Base-by-base conservation (phyloP, 2,797 vertebrate genomes). In the Yasuhikotakia modesta region DNA sequence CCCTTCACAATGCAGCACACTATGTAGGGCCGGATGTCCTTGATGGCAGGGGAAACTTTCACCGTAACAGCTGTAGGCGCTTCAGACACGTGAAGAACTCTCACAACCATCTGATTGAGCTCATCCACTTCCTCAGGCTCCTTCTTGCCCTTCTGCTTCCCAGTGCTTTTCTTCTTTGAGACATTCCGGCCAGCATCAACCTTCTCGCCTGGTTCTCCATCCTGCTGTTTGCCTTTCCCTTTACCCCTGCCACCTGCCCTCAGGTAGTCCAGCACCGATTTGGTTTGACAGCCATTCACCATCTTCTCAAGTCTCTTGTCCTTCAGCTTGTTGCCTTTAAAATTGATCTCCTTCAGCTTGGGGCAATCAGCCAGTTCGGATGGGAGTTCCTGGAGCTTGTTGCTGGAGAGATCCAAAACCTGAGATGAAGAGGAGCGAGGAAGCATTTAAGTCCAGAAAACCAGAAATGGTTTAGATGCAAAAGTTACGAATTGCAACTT, bases 241-340 rank as follows among this genome's bases (percentile, higher is more conserved):
- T 90, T 85, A 0, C 94, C 95, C 0, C 95, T 90, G 16, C 94
- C 94, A 0, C 95, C 91, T 0, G 74, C 91, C 0, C 95, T 90
- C 69, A 99, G 91, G 84, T 99, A 99, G 24, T 99, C 97, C 73
- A 99, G 89, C 81, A 99, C 91, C 32, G 97, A 96, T 83, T 96
- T 96, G 0, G 94, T 94, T 88, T 95, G 97, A 88, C 97, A 98
- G 73, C 96, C 91, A 0, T 96, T 94, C 30, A 98, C 96, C 97
- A 98, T 99, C 92, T 99, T 99, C 91, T 98, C 97, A 85, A 99
- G 93, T 2, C 97, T 93, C 79, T 95, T 96, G 92, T 99, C 97
- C 13, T 85, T 94, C 78, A 99, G 86, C 86, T 92, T 94, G 90
- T 99, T 99, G 19, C 96, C 97, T 65, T 93, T 95, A 85, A 99